Base-by-base conservation (phyloP, 2,888 invertebrate species). In the Eristalis intricaria region DNA sequence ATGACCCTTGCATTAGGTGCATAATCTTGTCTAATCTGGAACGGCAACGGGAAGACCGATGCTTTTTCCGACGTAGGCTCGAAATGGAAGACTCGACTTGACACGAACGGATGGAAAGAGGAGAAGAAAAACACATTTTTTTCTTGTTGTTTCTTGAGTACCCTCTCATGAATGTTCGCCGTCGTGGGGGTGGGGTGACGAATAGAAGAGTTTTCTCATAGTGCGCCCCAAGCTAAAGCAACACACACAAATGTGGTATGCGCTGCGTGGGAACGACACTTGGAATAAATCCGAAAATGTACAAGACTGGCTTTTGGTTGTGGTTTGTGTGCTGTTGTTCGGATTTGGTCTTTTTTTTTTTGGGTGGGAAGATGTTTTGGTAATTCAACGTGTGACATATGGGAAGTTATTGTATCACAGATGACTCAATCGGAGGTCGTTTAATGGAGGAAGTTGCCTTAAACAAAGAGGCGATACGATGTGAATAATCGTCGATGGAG, bases 211-310 rank as follows among this genome's bases (percentile, higher is more conserved):
- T 71, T 40, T 65, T 71, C 80, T 56, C 76, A 82, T 77, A 76
- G 65, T 65, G 32, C 32, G 32, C 32, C 19, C 13, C 58, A 65
- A 22, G 65, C 19, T 65, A 26, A n/a, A 65, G 61, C 50, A n/a
- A n/a, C n/a, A 40, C 38, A 56, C 73, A 78, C 69, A 76, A 68
- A 58, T 83, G 78, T 60, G 79, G 78, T 38, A 73, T 84, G 66
- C 38, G 38, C 11, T 75, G 78, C 86, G 86, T 87, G 86, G 86
- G 86, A 87, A 87, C 74, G 64, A 19, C 65, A 82, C 58, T 64
- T 77, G n/a, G 22, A 19, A 50, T 77, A 64, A 68, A 78, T 74
- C 77, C 35, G 58, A 66, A 26, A 60, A 50, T 69, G 22, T 64
- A 61, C 66, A 65, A 50, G 50, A 50, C 50, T 50, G 50, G 19